phyloP scores from a whole-genome alignment of 2,113 vertebrate genomes.

The Cebidichthys violaceus region DNA sequence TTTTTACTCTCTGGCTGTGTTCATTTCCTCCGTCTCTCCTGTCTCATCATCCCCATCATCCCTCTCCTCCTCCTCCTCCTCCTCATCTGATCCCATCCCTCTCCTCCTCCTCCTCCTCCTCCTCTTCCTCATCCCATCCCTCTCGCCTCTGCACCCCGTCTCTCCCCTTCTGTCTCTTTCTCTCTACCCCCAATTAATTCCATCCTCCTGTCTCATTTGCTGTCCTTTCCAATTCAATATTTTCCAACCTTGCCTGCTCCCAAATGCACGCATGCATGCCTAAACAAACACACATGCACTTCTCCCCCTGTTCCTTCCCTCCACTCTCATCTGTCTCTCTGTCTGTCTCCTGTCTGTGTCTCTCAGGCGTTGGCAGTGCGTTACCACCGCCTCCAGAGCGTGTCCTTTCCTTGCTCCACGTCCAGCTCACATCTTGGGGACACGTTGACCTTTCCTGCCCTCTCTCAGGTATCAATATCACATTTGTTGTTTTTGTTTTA shows the following conservation, averaged over 20 bases:
- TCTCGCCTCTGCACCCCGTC: constrained; percentile 62
- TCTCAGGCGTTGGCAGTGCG: constrained; percentile 69
- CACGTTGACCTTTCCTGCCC: constrained; percentile 60
- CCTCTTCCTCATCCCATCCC: constrained; percentile 43
- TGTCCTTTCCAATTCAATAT: constrained; percentile 76
- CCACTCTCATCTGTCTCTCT: constrained; percentile 4
- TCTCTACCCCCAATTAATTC: constrained; percentile 78
- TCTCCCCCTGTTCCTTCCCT: constrained; percentile 6
- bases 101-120: constrained; percentile 25
- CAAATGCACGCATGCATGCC: constrained; percentile 32
- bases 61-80: constrained; percentile 17
- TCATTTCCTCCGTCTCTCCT: constrained; percentile 61
- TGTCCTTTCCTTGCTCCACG: constrained; percentile 72
- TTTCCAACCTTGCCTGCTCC: constrained; percentile 67
- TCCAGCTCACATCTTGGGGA: constrained; percentile 67
- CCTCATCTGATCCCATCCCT: constrained; percentile 47
- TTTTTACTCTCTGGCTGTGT: constrained; percentile 65
- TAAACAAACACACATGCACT: constrained; percentile 4
- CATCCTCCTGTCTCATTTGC: constrained; percentile 77
- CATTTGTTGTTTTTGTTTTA: constrained; percentile 47
- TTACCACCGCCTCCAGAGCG: constrained; percentile 72
- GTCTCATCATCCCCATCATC: constrained; percentile 54
- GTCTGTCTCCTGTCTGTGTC: constrained; percentile 35
- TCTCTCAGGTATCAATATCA: constrained; percentile 67
- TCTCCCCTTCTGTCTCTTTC: constrained; percentile 62